Percentiles rank a stretch among this genome's conserved stretches.
Evolutionary conservation across 2,888 invertebrate genomes (phyloP).

Genomic region (Eugnorisma glareosa): DNA sequence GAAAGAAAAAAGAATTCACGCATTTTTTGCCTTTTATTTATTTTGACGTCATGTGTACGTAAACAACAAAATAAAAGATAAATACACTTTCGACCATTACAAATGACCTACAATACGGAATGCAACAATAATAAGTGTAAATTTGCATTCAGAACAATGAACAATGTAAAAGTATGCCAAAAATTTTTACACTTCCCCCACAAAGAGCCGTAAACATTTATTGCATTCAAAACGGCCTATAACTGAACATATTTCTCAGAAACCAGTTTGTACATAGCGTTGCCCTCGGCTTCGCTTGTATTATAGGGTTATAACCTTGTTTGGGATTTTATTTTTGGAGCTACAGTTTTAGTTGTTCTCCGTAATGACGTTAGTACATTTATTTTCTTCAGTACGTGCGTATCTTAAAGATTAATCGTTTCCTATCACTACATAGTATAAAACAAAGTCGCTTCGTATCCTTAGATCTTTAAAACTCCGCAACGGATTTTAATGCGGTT

Average conservation of each 20-base stretch:
- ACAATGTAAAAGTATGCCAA: constrained; percentile 68
- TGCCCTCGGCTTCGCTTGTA: constrained; percentile 34
- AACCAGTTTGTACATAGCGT: constrained; percentile 49
- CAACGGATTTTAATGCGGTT: too few relatives aligned
- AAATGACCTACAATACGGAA: constrained; percentile 40
- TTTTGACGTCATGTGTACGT: constrained; percentile 4
- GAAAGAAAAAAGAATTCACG: not conserved
- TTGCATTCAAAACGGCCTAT: constrained; percentile 60
- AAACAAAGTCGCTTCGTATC: too few relatives aligned
- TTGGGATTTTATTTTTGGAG: constrained; percentile 13
- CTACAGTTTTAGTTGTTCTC: not conserved
- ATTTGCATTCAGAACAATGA: constrained; percentile 63
- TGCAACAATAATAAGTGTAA: constrained; percentile 56
- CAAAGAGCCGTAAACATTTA: constrained; percentile 71
- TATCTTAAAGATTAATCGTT: not conserved
- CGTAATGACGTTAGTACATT: not conserved
- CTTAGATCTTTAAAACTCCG: too few relatives aligned
- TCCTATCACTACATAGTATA: too few relatives aligned
- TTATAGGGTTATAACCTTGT: constrained; percentile 31
- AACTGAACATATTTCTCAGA: constrained; percentile 58
- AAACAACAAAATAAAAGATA: constrained; percentile 33
- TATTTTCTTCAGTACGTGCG: not conserved
- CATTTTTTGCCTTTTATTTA: constrained; percentile 41
- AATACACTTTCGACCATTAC: constrained; percentile 35
- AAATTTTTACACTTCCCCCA: constrained; percentile 65